Percentiles rank a stretch among this genome's conserved stretches.
phyloP scores from a whole-genome alignment of 1,140 invertebrate genomes.

The Pseudomyrmex concolor region DNA sequence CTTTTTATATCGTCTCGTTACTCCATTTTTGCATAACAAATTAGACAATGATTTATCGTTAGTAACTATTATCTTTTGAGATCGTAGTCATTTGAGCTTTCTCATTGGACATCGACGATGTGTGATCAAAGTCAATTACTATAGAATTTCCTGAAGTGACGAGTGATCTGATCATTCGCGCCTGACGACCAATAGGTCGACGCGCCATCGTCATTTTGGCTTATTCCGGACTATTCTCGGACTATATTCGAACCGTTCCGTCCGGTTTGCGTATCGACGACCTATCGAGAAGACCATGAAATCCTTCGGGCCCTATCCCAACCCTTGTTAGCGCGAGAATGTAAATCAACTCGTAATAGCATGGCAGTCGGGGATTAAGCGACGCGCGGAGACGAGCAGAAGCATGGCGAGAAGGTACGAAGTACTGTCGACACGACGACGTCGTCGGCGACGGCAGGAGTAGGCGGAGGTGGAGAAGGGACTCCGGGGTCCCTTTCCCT shows the following conservation, averaged over 20 bases:
- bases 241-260: neutral
- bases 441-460: conserved; percentile 36
- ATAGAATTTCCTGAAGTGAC: neutral
- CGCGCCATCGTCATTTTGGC: neutral
- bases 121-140: neutral
- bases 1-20: neutral
- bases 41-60: conserved; percentile 15
- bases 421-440: conserved; percentile 51
- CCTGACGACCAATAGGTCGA: neutral
- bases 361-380: conserved; percentile 66
- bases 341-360: conserved; percentile 74
- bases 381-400: conserved; percentile 64
- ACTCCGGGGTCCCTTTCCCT: conserved; percentile 62
- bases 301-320: conserved; percentile 38
- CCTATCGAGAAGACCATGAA: conserved; percentile 24
- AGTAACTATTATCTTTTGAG: too few species aligned
- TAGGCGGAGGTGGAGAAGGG: conserved; percentile 33
- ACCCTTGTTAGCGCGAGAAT: conserved; percentile 72
- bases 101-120: neutral
- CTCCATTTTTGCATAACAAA: conserved; percentile 28
- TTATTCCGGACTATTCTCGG: too few species aligned
- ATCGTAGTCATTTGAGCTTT: neutral
- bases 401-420: conserved; percentile 59
- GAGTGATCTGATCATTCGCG: neutral
- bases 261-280: conserved; percentile 18